Evolutionary conservation across 1,140 invertebrate species (phyloP), one percentile per base, ranked within the genome.

Genomic region (Thaumatotibia leucotreta): DNA sequence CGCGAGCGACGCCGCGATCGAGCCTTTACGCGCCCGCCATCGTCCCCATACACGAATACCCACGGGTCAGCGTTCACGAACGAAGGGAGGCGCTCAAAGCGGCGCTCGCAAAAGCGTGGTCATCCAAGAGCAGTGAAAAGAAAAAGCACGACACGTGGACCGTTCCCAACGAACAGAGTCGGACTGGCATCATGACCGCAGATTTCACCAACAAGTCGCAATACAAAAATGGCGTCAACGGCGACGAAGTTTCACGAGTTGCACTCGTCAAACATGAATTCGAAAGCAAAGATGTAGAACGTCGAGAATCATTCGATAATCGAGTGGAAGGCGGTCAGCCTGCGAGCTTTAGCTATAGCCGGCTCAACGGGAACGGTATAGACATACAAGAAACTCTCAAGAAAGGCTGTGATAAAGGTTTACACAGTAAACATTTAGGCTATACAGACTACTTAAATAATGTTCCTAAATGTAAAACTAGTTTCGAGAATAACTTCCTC

Each of bases 381-480:
- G 81, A 86, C 67, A 88, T 88, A 74, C 82, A 91, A 70, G 88
- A 91, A 71, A 88, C 86, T 61, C 76, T 89, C 33, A 91, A 89
- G 75, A 89, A 84, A 65, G 86, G 84, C 86, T 91, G 86, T 88
- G 86, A 91, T 83, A 88, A 88, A 83, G 86, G 86, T 65, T 84
- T 91, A 80, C 88, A 91, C 74, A 88, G 74, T 82, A 87, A 86
- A 76, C 82, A 91, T 72, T 74, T 86, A 79, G 76, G 73, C 67
- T 85, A 83, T 83, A 87, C 74, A 74, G 82, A 91, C 70, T 91
- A 86, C 73, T 73, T 87, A 76, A 89, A 87, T 73, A 89, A 88
- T 89, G 88, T 91, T 91, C 88, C 88, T 89, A 91, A 91, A 85
- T 87, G 82, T 87, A 91, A 88, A 79, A 84, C 79, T 87, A 91